phyloP scores from a whole-genome alignment of 1,140 invertebrate genomes.

The Asbolus verrucosus region DNA sequence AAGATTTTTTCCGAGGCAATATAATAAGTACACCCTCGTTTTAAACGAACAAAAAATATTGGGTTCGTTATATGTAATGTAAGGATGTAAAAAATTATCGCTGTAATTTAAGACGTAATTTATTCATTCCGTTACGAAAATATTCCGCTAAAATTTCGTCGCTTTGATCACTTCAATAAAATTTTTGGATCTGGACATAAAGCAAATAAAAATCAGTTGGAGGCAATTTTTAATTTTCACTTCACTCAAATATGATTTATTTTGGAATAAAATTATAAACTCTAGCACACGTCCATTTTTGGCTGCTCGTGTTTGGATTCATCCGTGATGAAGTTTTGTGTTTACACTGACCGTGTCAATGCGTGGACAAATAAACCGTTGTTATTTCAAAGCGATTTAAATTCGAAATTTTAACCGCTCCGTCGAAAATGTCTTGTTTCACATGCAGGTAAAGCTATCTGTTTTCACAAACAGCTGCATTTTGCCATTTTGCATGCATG shows the following conservation, averaged over 20 bases:
- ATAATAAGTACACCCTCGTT: slow-evolving; percentile 18
- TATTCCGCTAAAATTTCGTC: slow-evolving; percentile 21
- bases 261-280: slow-evolving; percentile 6
- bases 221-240: background rate
- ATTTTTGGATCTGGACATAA: slow-evolving; percentile 4
- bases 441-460: background rate
- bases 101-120: slow-evolving; percentile 38
- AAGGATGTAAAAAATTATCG: slow-evolving; percentile 43
- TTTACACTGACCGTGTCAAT: background rate
- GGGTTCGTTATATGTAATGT: slow-evolving; percentile 9
- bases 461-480: slow-evolving; percentile 27
- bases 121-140: slow-evolving; percentile 28
- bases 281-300: background rate
- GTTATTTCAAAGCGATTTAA: background rate
- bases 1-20: slow-evolving; percentile 29
- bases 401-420: background rate
- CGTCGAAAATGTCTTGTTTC: slow-evolving; percentile 3
- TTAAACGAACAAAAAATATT: slow-evolving; percentile 25
- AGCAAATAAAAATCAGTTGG: slow-evolving; percentile 13
- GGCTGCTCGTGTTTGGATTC: background rate
- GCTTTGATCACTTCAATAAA: no score
- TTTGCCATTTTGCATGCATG: slow-evolving; percentile 17
- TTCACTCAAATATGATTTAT: slow-evolving; percentile 20
- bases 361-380: background rate
- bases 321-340: background rate